Conservation (phyloP, 2,113 vertebrate genomes). For the Leuciscus idus region DNA sequence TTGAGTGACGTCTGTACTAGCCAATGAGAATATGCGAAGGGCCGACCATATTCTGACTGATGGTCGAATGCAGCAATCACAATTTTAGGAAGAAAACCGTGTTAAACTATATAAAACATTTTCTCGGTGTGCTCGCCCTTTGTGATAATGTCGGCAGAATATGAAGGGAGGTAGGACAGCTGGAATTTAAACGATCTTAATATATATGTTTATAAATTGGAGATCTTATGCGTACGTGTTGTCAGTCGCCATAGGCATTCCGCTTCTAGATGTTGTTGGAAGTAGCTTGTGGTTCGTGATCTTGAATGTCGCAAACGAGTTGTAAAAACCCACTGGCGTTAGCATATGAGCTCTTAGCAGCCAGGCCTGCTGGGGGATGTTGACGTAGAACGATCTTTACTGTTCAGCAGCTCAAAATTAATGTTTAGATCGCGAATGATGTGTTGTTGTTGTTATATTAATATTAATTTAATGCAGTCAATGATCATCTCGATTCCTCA, state of each 20-base stretch:
- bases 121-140: slow-evolving; percentile 72
- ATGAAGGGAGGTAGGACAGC: slow-evolving; percentile 75
- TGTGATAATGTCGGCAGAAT: slow-evolving; percentile 81
- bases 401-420: background rate
- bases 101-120: slow-evolving; percentile 73
- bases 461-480: background rate
- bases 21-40: slow-evolving; percentile 60
- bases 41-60: slow-evolving; percentile 65
- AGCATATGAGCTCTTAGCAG: slow-evolving; percentile 32
- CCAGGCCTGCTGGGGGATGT: background rate
- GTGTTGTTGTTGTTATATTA: background rate
- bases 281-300: background rate
- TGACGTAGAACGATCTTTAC: background rate
- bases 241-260: background rate
- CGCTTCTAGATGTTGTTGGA: background rate
- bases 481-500: background rate
- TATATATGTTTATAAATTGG: background rate
- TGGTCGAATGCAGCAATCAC: slow-evolving; percentile 66
- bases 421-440: background rate
- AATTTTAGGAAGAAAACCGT: slow-evolving; percentile 51
- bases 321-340: background rate
- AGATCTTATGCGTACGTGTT: background rate
- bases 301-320: slow-evolving; percentile 23
- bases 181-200: background rate
- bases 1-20: background rate